Base-by-base conservation (phyloP, 2,888 invertebrate species). In the Oxystoma pomonae region DNA sequence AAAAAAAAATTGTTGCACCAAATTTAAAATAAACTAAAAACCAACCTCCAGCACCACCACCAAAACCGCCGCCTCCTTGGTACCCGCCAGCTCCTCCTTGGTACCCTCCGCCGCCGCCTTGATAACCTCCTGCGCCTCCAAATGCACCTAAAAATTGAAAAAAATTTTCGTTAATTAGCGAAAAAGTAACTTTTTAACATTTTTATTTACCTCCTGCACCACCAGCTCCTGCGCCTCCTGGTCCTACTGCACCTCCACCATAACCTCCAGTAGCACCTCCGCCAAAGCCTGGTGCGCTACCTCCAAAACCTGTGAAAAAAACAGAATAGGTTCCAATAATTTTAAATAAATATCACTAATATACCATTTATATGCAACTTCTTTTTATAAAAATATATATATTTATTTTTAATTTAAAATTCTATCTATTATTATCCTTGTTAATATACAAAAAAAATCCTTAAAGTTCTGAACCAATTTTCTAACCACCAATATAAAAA, bases 171-270 rank as follows among this genome's bases (percentile, higher is more conserved):
- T n/a, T n/a, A n/a, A n/a, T n/a, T n/a, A n/a, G n/a, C n/a, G n/a
- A n/a, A n/a, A n/a, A 3, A 35, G 3, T 35, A 35, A 35, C 3
- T 7, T 7, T 35, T 35, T 35, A 35, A 35, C 35, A 35, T 35
- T 35, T 12, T 35, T 35, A 35, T 35, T 35, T 35, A 35, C 35
- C 35, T 19, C 60, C 55, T 19, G 17, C n/a, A 9, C 55, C n/a
- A 9, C 55, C 50, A 53, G 53, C 60, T n/a, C 55, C 66, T 19
- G 56, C 57, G 19, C 16, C 20, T 18, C 62, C 62, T 22, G 61
- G 57, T 16, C 55, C 19, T 7, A 17, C 35, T 9, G 63, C 66
- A 21, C 59, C 64, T 16, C 70, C 70, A 7, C 66, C 66, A 58
- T 58, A 66, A n/a, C 67, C 67, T 20, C 63, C 61, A 12, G 35